phyloP scores from a whole-genome alignment of 1,140 invertebrate genomes.

The Limonius californicus region DNA sequence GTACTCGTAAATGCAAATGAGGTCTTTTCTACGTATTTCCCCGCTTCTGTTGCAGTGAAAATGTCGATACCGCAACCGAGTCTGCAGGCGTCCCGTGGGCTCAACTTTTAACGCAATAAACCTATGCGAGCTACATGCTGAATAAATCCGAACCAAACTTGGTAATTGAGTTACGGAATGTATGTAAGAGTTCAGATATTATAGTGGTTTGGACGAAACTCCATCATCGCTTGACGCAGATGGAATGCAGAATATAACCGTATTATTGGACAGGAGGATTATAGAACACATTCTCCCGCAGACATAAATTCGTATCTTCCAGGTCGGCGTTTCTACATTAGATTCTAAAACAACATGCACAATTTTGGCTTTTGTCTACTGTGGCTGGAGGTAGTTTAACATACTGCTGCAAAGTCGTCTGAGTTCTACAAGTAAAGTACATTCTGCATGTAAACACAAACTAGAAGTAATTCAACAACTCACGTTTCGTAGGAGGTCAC shows the following conservation, averaged over 20 bases:
- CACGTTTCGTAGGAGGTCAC: too few relatives aligned
- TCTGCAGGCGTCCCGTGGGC: slow-evolving; percentile 10
- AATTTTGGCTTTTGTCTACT: too few relatives aligned
- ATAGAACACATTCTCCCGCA: not conserved
- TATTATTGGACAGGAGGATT: not conserved
- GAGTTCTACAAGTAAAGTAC: too few relatives aligned
- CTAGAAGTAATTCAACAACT: too few relatives aligned
- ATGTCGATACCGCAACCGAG: slow-evolving; percentile 1
- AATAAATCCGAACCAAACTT: slow-evolving; percentile 29
- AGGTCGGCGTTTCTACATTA: too few relatives aligned
- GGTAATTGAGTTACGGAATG: slow-evolving; percentile 29
- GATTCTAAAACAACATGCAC: too few relatives aligned
- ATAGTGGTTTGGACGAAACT: not conserved
- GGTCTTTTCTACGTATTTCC: slow-evolving; percentile 1
- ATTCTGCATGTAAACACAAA: too few relatives aligned
- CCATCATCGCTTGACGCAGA: not conserved
- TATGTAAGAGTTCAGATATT: slow-evolving; percentile 25
- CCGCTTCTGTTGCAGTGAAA: slow-evolving; percentile 10
- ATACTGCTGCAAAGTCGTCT: too few relatives aligned
- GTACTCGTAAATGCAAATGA: slow-evolving; percentile 10
- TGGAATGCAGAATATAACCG: not conserved
- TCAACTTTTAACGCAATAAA: slow-evolving; percentile 30
- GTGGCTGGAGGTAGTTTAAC: too few relatives aligned
- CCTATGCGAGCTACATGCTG: slow-evolving; percentile 25
- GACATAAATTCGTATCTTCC: not conserved